These are phyloP conservation scores for Poeciliopsis gracilis DNA, from an alignment of 2,797 vertebrate species.

Conservation along the genomic window DNA sequence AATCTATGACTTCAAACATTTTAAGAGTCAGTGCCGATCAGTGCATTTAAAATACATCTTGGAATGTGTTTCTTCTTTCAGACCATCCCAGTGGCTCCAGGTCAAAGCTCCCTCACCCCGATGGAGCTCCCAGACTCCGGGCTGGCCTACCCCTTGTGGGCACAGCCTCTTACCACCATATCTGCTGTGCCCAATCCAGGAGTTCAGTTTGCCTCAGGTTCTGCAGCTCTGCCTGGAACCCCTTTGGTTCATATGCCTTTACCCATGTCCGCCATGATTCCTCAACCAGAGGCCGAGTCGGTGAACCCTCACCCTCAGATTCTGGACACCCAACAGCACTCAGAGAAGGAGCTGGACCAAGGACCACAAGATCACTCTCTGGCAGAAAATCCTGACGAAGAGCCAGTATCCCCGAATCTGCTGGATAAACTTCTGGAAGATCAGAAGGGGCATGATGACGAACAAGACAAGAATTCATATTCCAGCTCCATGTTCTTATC, in stretches of 20 bases:
- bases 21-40: neutral
- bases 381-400: conserved; percentile 41
- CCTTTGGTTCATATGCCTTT: conserved; percentile 87
- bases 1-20: neutral
- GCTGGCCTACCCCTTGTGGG: conserved; percentile 90
- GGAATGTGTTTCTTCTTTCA: conserved; percentile 55
- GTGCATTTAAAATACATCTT: neutral
- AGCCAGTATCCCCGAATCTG: conserved; percentile 58
- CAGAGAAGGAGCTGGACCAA: conserved; percentile 46
- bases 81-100: conserved; percentile 76
- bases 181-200: conserved; percentile 74
- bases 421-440: conserved; percentile 87
- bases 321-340: conserved; percentile 77
- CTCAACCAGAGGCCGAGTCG: conserved; percentile 80
- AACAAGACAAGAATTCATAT: conserved; percentile 84
- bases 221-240: conserved; percentile 77
- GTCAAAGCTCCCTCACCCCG: conserved; percentile 79
- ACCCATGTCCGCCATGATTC: conserved; percentile 82
- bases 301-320: conserved; percentile 80
- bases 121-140: conserved; percentile 87
- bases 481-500: conserved; percentile 84
- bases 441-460: conserved; percentile 40
- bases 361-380: conserved; percentile 30
- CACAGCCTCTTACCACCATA: conserved; percentile 86
- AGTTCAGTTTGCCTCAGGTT: conserved; percentile 77